Evolutionary conservation across 2,888 invertebrate species (phyloP).

Genomic region (Amphipoea lucens): DNA sequence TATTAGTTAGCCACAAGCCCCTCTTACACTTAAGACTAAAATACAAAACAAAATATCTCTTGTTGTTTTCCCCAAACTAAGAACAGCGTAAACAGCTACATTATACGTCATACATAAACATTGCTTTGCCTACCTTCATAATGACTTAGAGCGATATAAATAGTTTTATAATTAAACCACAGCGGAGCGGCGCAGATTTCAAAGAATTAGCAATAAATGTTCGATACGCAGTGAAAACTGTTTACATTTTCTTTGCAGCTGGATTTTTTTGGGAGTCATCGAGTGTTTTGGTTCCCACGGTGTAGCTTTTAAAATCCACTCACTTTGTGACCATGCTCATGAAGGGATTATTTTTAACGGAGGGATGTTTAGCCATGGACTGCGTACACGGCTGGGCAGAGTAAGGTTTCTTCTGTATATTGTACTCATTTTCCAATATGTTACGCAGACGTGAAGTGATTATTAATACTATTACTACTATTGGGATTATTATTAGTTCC

Average conservation of each 20-base stretch:
- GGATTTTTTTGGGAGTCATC: conserved; percentile 9
- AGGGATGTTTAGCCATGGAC: background rate
- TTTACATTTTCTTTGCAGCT: conserved; percentile 18
- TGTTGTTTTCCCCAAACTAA: conserved; percentile 36
- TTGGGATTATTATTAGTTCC: too few species aligned
- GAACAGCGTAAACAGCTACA: conserved; percentile 3
- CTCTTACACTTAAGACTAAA: background rate
- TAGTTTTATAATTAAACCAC: conserved; percentile 54
- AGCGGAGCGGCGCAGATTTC: conserved; percentile 43
- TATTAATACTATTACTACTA: too few species aligned
- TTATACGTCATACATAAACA: conserved; percentile 39
- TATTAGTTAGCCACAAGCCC: too few species aligned
- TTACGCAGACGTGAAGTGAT: too few species aligned
- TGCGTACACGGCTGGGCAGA: background rate
- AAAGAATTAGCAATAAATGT: conserved; percentile 33
- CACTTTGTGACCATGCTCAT: too few species aligned
- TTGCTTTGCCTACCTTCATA: conserved; percentile 17
- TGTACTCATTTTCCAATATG: too few species aligned
- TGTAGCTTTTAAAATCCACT: background rate
- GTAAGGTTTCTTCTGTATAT: background rate
- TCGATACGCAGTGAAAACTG: conserved; percentile 6
- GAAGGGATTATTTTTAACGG: background rate
- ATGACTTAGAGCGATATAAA: conserved; percentile 32
- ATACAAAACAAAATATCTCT: conserved; percentile 7
- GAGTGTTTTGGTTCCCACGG: conserved; percentile 17